Conservation (phyloP, 2,113 vertebrate genomes). For the Nettapus auritus region DNA sequence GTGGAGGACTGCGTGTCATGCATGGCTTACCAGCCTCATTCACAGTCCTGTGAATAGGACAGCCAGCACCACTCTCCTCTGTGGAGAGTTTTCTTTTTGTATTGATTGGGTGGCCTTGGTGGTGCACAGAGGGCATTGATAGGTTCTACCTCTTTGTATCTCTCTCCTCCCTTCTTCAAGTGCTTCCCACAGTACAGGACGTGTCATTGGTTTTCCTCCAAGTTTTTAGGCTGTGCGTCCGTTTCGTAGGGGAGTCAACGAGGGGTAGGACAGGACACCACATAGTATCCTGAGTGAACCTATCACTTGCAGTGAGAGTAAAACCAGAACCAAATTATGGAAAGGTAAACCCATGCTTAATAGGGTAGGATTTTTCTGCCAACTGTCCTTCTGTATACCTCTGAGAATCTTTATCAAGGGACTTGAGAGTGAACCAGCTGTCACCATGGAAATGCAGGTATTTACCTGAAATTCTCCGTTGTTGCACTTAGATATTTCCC, state of each 20-base stretch:
- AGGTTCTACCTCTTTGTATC: not conserved
- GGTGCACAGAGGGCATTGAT: not conserved
- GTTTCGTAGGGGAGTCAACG: not conserved
- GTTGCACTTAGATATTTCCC: accelerated
- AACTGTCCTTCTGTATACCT: not conserved
- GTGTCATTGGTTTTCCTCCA: not conserved
- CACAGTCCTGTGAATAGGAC: not conserved
- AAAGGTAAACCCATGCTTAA: not conserved
- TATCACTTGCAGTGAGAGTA: not conserved
- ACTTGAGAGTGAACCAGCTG: not conserved
- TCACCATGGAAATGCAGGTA: not conserved
- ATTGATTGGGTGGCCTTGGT: not conserved
- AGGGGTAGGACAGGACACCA: not conserved
- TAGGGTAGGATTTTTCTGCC: not conserved
- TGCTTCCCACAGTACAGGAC: not conserved
- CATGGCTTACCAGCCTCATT: not conserved
- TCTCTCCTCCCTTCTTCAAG: not conserved
- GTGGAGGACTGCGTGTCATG: not conserved
- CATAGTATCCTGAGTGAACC: too few relatives aligned
- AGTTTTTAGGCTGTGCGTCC: not conserved
- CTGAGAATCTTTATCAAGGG: not conserved
- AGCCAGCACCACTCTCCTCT: not conserved
- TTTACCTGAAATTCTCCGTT: not conserved
- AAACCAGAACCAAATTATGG: not conserved
- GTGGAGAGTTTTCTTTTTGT: not conserved